These are phyloP conservation scores for Loris lydekkerianus DNA, from an alignment of 2,797 vertebrate genomes.

Conservation along the genomic window DNA sequence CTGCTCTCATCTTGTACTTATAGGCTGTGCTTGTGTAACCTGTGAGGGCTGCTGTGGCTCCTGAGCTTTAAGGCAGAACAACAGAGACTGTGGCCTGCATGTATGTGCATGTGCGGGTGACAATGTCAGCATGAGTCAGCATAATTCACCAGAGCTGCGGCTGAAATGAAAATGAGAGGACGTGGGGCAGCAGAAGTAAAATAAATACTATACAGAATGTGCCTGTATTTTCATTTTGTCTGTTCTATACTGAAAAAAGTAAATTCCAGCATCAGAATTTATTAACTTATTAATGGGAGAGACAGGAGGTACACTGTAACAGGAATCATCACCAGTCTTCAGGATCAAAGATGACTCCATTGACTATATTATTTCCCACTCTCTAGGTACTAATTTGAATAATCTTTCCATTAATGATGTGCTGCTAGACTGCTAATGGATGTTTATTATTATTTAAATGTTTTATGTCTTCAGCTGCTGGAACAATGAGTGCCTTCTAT, in stretches of 20 bases:
- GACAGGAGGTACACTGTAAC: neutral
- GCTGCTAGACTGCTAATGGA: neutral
- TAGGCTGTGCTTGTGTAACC: accelerated
- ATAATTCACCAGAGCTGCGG: too few relatives aligned
- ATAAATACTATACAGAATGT: neutral
- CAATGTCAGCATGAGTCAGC: neutral
- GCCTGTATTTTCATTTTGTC: neutral
- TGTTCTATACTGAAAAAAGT: neutral
- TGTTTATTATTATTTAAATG: neutral
- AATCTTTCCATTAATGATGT: neutral
- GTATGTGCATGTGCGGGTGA: neutral
- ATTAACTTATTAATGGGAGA: neutral
- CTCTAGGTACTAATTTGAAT: neutral
- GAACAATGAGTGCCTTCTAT: neutral
- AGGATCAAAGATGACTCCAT: neutral
- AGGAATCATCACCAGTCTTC: neutral
- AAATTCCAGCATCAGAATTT: neutral
- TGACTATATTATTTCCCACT: neutral
- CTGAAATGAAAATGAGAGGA: neutral
- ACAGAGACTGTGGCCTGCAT: neutral
- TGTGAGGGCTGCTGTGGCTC: neutral
- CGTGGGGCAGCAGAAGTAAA: neutral
- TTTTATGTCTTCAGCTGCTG: neutral
- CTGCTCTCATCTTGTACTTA: neutral
- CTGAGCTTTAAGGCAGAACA: neutral